Base-by-base conservation (phyloP, 23 tunicate genomes). In the Trididemnum nubilum region DNA sequence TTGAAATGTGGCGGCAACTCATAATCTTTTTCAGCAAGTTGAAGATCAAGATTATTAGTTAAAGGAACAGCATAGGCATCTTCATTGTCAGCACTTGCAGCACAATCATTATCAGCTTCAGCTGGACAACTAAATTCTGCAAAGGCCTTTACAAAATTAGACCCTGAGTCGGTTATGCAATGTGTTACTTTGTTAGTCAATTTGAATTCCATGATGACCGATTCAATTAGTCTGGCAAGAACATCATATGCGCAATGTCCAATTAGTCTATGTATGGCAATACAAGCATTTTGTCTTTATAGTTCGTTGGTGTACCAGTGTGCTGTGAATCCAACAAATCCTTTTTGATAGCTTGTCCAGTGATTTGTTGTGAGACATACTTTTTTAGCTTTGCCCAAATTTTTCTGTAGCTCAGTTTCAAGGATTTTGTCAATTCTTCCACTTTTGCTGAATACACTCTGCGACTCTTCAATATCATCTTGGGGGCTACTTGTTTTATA, bases 91-190 rank as follows among this genome's bases (percentile, higher is more conserved):
- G 54, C 54, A 44, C 54, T 44, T 7, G 54, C 54, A 44, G 54
- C 54, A 44, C 54, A 44, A 44, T 44, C 54, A 44, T 44, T 44
- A 44, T 44, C 54, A 44, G 54, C 54, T 44, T 44, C 12, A 44
- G 54, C 54, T 44, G 54, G 54, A 44, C 54, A 44, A 44, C 54
- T 44, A 44, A 44, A 44, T 44, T 44, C 54, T 44, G 54, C 54
- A 44, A 44, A 44, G 54, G 54, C 54, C 54, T 44, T 44, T 44
- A 44, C 54, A 44, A 44, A 44, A 44, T 44, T 44, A 44, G 54
- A 44, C 54, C 54, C 54, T 44, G 54, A 44, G 54, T 44, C 54
- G 15, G 54, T 44, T 44, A 44, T 44, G 54, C 54, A 44, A 44
- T 44, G 54, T 44, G 54, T 15, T 44, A 44, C 54, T 44, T 44